phyloP scores from a whole-genome alignment of 2,888 invertebrate species.

The Euplexia lucipara region DNA sequence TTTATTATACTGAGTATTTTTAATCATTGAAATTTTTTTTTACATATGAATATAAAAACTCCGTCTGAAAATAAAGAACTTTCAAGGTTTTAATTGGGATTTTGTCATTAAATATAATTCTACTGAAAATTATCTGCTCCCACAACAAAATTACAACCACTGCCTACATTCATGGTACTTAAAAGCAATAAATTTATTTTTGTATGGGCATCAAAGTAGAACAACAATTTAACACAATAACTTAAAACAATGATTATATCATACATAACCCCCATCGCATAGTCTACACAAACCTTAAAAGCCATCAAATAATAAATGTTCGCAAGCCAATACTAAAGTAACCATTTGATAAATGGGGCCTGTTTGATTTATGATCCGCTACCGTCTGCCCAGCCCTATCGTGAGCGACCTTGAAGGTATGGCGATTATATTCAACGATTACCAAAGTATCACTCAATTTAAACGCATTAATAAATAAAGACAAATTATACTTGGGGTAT shows the following conservation, averaged over 20 bases:
- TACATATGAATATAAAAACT: no score
- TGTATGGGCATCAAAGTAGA: not conserved
- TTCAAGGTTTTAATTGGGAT: not conserved
- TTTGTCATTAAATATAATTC: not conserved
- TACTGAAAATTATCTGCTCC: not conserved
- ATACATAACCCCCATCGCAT: conserved; percentile 1
- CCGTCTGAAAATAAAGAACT: no score
- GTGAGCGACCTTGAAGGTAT: conserved; percentile 39
- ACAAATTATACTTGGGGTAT: conserved; percentile 20
- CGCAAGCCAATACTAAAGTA: conserved; percentile 32
- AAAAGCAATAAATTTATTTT: not conserved
- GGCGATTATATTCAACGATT: conserved; percentile 16
- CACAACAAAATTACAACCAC: not conserved
- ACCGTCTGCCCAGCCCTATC: conserved; percentile 30
- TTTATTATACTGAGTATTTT: no score
- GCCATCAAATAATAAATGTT: conserved; percentile 45
- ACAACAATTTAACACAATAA: no score
- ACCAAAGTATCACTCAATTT: conserved; percentile 36
- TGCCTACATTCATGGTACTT: not conserved
- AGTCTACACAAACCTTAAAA: conserved; percentile 6
- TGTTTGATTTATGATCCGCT: conserved; percentile 53
- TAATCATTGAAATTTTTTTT: no score
- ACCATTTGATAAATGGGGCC: conserved; percentile 50
- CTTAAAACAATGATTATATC: not conserved
- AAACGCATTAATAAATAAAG: conserved; percentile 36